Conservation (phyloP, 2,113 vertebrate species). For the Malaclemys terrapin region DNA sequence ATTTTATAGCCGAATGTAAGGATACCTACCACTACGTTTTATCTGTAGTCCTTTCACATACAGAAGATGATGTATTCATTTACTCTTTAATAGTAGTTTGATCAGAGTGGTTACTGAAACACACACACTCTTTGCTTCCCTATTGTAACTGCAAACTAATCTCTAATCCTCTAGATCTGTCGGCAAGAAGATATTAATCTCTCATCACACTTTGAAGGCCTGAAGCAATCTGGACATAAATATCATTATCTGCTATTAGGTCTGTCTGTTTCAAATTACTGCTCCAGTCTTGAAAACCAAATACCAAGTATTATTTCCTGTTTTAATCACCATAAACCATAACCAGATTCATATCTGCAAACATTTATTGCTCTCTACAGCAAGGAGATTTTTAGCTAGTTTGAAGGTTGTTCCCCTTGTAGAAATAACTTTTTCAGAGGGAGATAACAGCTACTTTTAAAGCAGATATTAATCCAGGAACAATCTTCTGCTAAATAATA, state of each 20-base stretch:
- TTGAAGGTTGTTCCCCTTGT: constrained; percentile 37
- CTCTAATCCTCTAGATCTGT: not conserved
- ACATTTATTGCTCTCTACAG: constrained; percentile 25
- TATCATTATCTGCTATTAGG: not conserved
- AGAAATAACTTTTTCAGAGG: constrained; percentile 36
- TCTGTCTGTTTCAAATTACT: constrained; percentile 18
- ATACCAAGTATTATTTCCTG: constrained; percentile 5
- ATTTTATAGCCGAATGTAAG: not conserved
- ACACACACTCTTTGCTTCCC: not conserved
- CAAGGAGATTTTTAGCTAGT: constrained; percentile 30
- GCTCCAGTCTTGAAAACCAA: not conserved
- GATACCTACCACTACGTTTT: fast-evolving
- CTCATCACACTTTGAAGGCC: not conserved
- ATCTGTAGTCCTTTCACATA: not conserved
- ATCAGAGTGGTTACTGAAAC: not conserved
- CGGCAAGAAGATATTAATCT: not conserved
- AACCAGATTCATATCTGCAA: constrained; percentile 32
- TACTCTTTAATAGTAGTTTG: not conserved
- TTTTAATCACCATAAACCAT: constrained; percentile 50
- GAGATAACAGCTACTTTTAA: constrained; percentile 43
- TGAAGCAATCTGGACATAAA: not conserved
- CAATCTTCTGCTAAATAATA: not conserved
- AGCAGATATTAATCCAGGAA: constrained; percentile 44
- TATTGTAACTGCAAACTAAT: not conserved
- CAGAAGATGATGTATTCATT: not conserved